Conservation (phyloP, 2,113 vertebrate genomes). For the Pseudorhombus dupliciocellatus region DNA sequence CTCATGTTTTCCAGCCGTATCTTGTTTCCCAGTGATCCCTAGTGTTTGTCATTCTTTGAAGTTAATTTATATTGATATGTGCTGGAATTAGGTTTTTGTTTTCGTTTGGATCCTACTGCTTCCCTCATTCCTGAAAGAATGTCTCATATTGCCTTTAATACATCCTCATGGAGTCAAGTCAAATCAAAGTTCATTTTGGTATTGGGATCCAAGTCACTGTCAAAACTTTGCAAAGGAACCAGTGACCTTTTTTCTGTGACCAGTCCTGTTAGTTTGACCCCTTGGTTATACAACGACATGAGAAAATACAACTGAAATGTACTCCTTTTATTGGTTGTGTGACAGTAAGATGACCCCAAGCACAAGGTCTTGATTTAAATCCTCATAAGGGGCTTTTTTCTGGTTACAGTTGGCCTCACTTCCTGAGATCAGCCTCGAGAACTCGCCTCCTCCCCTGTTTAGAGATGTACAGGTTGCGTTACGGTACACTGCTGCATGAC, state of each 20-base stretch:
- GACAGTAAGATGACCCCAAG: not conserved
- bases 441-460: constrained; percentile 5
- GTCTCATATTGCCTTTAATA: not conserved
- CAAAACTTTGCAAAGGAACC: not conserved
- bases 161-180: not conserved
- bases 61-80: too few species aligned
- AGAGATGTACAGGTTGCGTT: constrained; percentile 42
- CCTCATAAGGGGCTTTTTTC: not conserved
- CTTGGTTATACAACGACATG: constrained; percentile 17
- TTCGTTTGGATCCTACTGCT: not conserved
- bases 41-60: too few species aligned
- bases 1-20: too few species aligned
- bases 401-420: not conserved
- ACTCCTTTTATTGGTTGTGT: not conserved
- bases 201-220: not conserved
- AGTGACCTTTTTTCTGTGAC: not conserved
- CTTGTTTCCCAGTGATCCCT: too few species aligned
- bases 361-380: not conserved
- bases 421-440: constrained; percentile 12
- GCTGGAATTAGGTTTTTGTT: not conserved
- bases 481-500: constrained; percentile 29
- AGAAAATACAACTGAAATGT: not conserved
- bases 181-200: not conserved
- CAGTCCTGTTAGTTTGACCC: constrained; percentile 37
- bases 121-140: not conserved